Evolutionary conservation across 2,888 invertebrate species (phyloP).

Genomic region (Xanthorhoe spadicearia): DNA sequence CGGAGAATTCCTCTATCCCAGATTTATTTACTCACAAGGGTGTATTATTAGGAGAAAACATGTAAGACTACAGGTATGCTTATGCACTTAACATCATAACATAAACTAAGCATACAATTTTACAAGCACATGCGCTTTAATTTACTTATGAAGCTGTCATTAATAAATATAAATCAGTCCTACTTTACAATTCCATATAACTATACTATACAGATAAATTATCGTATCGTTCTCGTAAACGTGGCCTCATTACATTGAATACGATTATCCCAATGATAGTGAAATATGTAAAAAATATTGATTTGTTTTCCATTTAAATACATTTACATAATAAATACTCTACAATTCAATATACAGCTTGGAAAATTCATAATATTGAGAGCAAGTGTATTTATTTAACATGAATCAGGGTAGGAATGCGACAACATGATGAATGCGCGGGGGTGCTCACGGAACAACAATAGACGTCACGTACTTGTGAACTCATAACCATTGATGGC

Average conservation of each 20-base stretch:
- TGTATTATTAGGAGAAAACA: conserved; percentile 21
- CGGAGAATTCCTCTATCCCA: conserved; percentile 53
- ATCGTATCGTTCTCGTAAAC: conserved; percentile 6
- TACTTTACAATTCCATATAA: too few species aligned
- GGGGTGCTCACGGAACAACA: conserved; percentile 57
- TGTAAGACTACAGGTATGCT: neutral
- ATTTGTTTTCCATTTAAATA: neutral
- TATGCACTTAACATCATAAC: neutral
- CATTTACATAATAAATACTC: neutral
- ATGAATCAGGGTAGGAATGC: conserved; percentile 44
- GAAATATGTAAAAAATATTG: neutral
- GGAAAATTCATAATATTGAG: conserved; percentile 10
- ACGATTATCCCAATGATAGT: neutral
- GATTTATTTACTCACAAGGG: conserved; percentile 50
- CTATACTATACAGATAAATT: too few species aligned
- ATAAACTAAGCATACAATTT: too few species aligned
- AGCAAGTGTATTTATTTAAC: conserved; percentile 25
- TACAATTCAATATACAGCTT: conserved; percentile 8
- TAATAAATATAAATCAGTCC: too few species aligned
- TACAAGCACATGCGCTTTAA: conserved; percentile 1
- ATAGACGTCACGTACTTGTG: conserved; percentile 73
- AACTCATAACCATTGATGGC: conserved; percentile 74
- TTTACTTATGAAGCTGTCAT: neutral
- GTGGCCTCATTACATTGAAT: neutral
- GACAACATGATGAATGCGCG: conserved; percentile 65